A percentile compares a stretch with the other conserved stretches of the same genome.
These are phyloP conservation scores for Orientallactaga sibirica DNA, from an alignment of 2,797 vertebrate genomes.

Conservation along the genomic window DNA sequence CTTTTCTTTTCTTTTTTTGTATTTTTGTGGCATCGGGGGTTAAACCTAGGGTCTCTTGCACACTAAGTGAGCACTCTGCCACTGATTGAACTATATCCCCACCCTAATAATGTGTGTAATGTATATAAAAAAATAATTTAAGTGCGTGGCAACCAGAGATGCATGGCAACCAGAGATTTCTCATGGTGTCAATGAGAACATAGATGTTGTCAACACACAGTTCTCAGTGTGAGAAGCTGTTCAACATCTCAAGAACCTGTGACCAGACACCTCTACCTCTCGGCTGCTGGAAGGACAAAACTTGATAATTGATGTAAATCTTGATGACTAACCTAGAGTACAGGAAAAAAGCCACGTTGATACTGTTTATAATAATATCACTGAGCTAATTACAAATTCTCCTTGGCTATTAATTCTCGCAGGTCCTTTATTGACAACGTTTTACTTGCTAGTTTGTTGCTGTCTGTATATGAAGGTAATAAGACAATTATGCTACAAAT, in stretches of 20 bases:
- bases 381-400: conserved; percentile 31
- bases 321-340: neutral
- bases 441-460: conserved; percentile 27
- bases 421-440: conserved; percentile 1
- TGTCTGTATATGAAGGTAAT: conserved; percentile 42
- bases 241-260: too few species aligned
- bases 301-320: neutral
- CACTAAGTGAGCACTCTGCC: neutral
- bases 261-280: neutral
- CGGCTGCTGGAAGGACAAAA: neutral
- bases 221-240: neutral
- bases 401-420: conserved; percentile 5
- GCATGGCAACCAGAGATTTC: conserved; percentile 27
- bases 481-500: conserved; percentile 57
- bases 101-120: neutral
- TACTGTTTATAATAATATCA: conserved; percentile 33
- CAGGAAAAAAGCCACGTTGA: neutral
- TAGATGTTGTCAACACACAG: neutral
- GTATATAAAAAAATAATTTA: neutral
- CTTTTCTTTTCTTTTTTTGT: neutral
- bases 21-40: neutral
- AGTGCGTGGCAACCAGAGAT: conserved; percentile 26
- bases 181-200: neutral
- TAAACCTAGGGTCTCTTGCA: neutral
- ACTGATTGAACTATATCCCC: neutral